phyloP scores from a whole-genome alignment of 1,140 invertebrate species.

The Penaeus vannamei region DNA sequence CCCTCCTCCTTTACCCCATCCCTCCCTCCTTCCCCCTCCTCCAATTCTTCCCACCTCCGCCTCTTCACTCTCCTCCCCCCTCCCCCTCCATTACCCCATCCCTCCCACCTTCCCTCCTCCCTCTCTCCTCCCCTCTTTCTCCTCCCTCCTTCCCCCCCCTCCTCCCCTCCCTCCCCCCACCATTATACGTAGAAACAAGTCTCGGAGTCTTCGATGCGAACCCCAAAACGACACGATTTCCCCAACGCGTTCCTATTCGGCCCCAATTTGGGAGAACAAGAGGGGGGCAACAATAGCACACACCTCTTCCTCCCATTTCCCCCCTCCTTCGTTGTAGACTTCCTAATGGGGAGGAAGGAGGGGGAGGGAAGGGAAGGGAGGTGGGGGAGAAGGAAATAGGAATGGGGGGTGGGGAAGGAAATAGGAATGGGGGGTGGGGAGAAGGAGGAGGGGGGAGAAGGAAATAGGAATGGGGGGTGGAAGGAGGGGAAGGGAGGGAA shows the following conservation, averaged over 20 bases:
- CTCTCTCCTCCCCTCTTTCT: background rate
- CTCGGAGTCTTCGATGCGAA: conserved; percentile 45
- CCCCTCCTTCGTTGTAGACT: background rate
- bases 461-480: too few species aligned
- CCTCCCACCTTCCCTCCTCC: conserved; percentile 1
- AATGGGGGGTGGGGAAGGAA: too few species aligned
- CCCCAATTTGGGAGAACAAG: conserved; percentile 8
- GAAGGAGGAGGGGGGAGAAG: too few species aligned
- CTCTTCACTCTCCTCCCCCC: background rate
- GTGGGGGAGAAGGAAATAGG: too few species aligned
- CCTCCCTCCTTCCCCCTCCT: background rate
- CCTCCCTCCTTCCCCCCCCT: too few species aligned
- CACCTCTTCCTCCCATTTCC: background rate
- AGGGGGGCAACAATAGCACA: background rate
- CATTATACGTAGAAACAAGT: conserved; percentile 55
- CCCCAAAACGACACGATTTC: conserved; percentile 57
- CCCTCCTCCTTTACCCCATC: background rate
- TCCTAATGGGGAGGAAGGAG: too few species aligned
- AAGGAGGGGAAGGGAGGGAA: too few species aligned
- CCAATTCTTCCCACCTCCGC: too few species aligned
- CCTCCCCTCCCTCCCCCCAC: background rate
- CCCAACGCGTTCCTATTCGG: conserved; percentile 51
- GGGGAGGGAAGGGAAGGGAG: too few species aligned
- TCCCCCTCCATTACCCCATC: too few species aligned
- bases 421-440: too few species aligned